Evolutionary conservation across 2,888 invertebrate species (phyloP), one percentile per base, ranked within the genome.

Genomic region (Steinernema carpocapsae): DNA sequence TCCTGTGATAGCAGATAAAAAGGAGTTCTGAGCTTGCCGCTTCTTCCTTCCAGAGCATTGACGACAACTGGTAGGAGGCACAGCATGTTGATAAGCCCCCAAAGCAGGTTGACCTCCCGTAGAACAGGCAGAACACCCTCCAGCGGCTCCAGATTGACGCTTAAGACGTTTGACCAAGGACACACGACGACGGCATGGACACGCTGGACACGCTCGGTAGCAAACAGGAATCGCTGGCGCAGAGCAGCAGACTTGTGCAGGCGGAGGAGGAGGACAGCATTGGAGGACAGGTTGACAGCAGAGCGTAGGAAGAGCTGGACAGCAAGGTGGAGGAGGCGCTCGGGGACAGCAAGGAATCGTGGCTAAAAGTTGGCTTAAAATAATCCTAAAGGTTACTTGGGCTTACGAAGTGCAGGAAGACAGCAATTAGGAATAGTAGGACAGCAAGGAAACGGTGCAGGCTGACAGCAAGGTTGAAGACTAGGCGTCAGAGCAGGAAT

Each of bases 121-220:
- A 1, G 43, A 19, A 19, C 70, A 45, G 45, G n/a, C 71, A 17
- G 71, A 45, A 32, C 71, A 46, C 1, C 1, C 10, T 24, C 26
- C 48, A 17, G 26, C 64, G 17, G 64, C 32, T 26, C 64, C 64
- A 6, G 29, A 26, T 64, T 64, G 64, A 14, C 64, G 29, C 37
- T 64, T 64, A 6, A 64, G 64, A 17, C 64, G 64, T 26, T 32
- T 64, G 17, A 26, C 17, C 32, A 37, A 17, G 3, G 29, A 14
- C 4, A 32, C 17, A 10, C 64, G 29, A 29, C 64, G 64, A 12
- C 64, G 24, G 14, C 64, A 64, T 17, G 64, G 64, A 64, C 64
- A 64, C 17, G 64, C 64, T 4, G 64, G 64, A 64, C 64, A 64
- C 12, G 64, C 64, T 10, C 64, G 64, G 64, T 64, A 64, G 64